Base-by-base conservation (phyloP, 2,888 invertebrate genomes). In the Ctena decussata region DNA sequence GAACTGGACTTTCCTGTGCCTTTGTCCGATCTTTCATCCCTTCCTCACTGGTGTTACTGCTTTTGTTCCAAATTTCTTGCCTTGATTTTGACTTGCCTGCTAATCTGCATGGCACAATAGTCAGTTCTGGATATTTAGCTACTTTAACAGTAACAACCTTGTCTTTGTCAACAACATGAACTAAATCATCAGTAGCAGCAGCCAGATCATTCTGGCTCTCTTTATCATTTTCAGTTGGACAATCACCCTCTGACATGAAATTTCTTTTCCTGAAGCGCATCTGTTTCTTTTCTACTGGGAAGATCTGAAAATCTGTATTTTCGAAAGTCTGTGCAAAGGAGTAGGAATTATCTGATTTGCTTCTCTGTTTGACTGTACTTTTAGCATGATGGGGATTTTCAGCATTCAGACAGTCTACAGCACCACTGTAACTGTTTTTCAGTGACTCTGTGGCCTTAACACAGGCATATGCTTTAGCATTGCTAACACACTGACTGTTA, bases 71-170 rank as follows among this genome's bases (percentile, higher is more conserved):
- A 5, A 46, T 21, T 18, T 46, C 18, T 21, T 3, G 21, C 21
- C 15, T n/a, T 3, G 3, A n/a, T n/a, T 46, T 46, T 15, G 8
- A 46, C 21, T 46, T 46, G 21, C 46, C 46, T 3, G 21, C 18
- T 21, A 18, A 15, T 3, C 21, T 46, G 12, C 11, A 8, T 21
- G 46, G 46, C 21, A 21, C 21, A 21, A 46, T 46, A 3, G 46
- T 35, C 2, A 65, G 65, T 21, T 35, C 35, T 32, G 65, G 65
- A 35, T 65, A 65, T 65, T 65, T 65, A 18, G 65, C 21, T 5
- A 65, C 65, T 65, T 65, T 65, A 21, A 65, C 65, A 35, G 65
- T 65, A n/a, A 65, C 65, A 35, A 65, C n/a, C 21, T 65, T 27
- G 35, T 65, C 24, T 18, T 18, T 65, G 30, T 24, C 65, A 35